Conservation (phyloP, 1,140 invertebrate genomes). For the Zaprionus camerounensis region DNA sequence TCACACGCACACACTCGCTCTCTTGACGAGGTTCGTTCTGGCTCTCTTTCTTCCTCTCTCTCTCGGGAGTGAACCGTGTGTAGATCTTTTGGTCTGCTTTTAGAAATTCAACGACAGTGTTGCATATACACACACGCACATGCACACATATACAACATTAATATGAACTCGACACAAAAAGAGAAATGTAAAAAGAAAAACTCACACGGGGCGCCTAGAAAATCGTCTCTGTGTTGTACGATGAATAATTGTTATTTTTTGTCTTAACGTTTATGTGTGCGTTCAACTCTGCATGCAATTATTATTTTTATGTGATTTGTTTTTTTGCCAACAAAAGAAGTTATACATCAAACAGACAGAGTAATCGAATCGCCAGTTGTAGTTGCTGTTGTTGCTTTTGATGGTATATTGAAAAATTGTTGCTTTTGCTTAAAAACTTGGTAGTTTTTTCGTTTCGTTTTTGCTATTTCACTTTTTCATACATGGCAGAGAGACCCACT, state of each 20-base stretch:
- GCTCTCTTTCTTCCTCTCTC: background rate
- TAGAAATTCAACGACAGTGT: constrained; percentile 43
- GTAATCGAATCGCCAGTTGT: background rate
- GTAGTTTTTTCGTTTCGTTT: constrained; percentile 41
- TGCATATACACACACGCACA: constrained; percentile 13
- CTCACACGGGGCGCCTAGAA: constrained; percentile 51
- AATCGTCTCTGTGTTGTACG: constrained; percentile 27
- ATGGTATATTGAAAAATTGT: constrained; percentile 28
- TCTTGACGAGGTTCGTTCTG: constrained; percentile 7
- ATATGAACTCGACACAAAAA: constrained; percentile 22
- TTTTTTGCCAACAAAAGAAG: constrained; percentile 11
- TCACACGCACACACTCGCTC: constrained; percentile 3
- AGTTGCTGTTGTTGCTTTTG: background rate
- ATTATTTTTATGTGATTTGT: background rate
- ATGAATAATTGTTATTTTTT: constrained; percentile 37
- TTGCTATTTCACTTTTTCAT: constrained; percentile 77
- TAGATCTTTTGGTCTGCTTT: constrained; percentile 43
- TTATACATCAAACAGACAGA: background rate
- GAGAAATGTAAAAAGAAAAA: constrained; percentile 47
- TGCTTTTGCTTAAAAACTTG: constrained; percentile 33
- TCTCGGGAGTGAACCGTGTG: constrained; percentile 2
- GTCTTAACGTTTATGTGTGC: constrained; percentile 5
- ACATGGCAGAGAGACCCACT: constrained; percentile 54
- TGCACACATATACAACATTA: background rate
- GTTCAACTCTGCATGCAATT: constrained; percentile 17